Conservation (phyloP, 2,797 vertebrate species). For the Micropoecilia bifurca region DNA sequence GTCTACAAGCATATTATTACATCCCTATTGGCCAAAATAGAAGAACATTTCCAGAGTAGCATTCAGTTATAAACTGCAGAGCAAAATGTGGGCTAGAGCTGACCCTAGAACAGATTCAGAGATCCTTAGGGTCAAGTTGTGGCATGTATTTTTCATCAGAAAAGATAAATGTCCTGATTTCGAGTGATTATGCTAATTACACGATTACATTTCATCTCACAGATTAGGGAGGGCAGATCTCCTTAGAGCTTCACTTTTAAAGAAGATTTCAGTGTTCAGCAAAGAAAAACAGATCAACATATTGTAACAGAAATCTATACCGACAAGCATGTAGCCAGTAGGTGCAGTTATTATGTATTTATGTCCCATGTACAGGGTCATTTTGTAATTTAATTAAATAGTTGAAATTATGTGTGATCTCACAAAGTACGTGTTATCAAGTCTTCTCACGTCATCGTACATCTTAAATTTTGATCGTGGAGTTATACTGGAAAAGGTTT, state of each 20-base stretch:
- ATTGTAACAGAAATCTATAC: slow-evolving; percentile 5
- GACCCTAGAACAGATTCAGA: slow-evolving; percentile 50
- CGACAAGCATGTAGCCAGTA: slow-evolving; percentile 7
- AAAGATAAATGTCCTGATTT: slow-evolving; percentile 32
- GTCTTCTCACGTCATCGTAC: slow-evolving; percentile 37
- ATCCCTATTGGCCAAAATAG: slow-evolving; percentile 10
- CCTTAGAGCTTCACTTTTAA: slow-evolving; percentile 35
- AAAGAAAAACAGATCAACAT: slow-evolving; percentile 1
- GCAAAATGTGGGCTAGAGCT: slow-evolving; percentile 52
- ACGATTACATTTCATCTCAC: slow-evolving; percentile 32
- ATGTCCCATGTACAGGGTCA: slow-evolving; percentile 9
- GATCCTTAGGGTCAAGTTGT: slow-evolving; percentile 39
- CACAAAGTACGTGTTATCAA: slow-evolving; percentile 17
- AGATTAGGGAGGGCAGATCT: slow-evolving; percentile 9
- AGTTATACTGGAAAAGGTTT: slow-evolving; percentile 17
- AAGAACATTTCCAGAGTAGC: slow-evolving; percentile 44
- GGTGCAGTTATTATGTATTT: neutral
- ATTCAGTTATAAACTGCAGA: slow-evolving; percentile 52
- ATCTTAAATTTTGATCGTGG: slow-evolving; percentile 48
- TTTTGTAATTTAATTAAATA: slow-evolving; percentile 23
- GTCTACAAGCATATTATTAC: neutral
- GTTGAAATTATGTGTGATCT: slow-evolving; percentile 26
- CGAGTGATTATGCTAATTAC: slow-evolving; percentile 27
- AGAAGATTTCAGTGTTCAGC: slow-evolving; percentile 2
- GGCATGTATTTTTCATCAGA: slow-evolving; percentile 45